These are phyloP conservation scores for Psittacula derbiana DNA, from an alignment of 2,797 vertebrate genomes.

Conservation along the genomic window DNA sequence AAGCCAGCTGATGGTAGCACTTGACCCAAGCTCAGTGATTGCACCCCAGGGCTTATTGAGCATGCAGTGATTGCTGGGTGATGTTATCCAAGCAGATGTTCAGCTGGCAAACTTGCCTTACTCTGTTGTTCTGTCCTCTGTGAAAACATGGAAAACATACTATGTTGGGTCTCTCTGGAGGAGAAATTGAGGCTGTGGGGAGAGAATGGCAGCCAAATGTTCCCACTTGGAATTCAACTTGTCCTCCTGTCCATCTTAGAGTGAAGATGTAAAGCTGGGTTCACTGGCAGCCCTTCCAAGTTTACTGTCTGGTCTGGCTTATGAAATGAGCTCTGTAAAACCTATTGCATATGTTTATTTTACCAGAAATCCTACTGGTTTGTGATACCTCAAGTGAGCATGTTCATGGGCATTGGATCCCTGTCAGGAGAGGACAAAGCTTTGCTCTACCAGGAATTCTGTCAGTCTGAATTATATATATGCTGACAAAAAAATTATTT, in stretches of 20 bases:
- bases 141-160: not conserved
- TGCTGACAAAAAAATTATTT: slow-evolving; percentile 16
- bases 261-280: not conserved
- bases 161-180: not conserved
- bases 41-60: not conserved
- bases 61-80: not conserved
- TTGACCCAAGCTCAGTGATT: not conserved
- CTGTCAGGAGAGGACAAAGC: not conserved
- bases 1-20: not conserved
- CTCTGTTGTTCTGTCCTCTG: not conserved
- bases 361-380: not conserved
- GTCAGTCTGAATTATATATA: not conserved
- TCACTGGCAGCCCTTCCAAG: not conserved
- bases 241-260: not conserved
- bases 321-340: not conserved
- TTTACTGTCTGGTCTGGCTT: not conserved
- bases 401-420: not conserved
- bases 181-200: not conserved
- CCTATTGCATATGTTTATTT: not conserved
- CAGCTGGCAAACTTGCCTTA: not conserved
- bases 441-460: slow-evolving; percentile 24
- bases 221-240: not conserved
- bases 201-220: not conserved
- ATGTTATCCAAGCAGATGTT: not conserved
- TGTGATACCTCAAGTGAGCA: not conserved